Evolutionary conservation across 2,797 vertebrate species (phyloP).

Genomic region (Lepidocolaptes lacrymiger): DNA sequence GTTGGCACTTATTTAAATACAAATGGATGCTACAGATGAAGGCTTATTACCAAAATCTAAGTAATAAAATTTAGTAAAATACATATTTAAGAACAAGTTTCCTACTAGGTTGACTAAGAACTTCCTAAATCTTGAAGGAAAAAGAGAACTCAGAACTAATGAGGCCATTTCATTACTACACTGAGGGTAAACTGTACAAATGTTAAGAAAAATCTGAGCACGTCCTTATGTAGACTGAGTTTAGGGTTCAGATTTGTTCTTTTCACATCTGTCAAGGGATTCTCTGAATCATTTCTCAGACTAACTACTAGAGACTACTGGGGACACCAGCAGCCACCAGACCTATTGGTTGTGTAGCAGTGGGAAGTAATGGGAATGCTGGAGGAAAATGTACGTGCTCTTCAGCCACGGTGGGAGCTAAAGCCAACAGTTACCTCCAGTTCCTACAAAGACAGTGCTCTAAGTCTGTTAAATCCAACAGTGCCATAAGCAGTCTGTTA

Average conservation of each 20-base stretch:
- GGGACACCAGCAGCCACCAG: not conserved
- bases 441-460: not conserved
- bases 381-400: not conserved
- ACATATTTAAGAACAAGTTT: not conserved
- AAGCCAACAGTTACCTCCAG: not conserved
- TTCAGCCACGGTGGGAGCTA: not conserved
- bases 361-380: not conserved
- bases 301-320: not conserved
- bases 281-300: not conserved
- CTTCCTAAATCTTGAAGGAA: not conserved
- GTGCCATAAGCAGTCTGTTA: constrained; percentile 30
- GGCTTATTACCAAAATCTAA: not conserved
- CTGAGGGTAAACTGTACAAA: not conserved
- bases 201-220: not conserved
- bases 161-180: not conserved
- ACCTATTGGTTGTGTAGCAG: not conserved
- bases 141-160: not conserved
- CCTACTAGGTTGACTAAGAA: not conserved
- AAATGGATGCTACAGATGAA: not conserved
- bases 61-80: not conserved
- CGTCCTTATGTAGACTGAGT: not conserved
- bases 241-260: not conserved
- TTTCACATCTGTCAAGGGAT: not conserved
- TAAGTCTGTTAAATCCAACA: not conserved
- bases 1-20: not conserved